Conservation (phyloP, 2,113 vertebrate species). For the Bolborhynchus lineola region DNA sequence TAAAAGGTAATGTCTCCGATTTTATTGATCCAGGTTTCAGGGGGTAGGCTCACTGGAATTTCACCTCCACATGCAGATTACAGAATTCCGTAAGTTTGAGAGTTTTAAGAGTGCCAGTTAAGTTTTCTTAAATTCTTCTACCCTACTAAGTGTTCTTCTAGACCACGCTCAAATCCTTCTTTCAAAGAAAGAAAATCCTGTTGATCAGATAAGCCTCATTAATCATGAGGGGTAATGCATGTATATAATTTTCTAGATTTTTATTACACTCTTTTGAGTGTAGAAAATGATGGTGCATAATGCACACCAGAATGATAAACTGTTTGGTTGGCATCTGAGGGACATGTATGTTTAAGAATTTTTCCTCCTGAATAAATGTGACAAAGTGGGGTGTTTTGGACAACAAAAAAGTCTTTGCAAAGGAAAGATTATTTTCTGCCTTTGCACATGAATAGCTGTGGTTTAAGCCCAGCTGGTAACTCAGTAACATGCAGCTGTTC, state of each 20-base stretch:
- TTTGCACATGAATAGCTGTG: not conserved
- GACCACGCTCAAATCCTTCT: not conserved
- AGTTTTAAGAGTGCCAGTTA: not conserved
- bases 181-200: not conserved
- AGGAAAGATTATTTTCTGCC: not conserved
- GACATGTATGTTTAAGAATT: not conserved
- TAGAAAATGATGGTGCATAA: not conserved
- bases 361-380: not conserved
- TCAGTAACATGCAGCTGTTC: too few relatives aligned
- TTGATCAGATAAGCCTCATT: not conserved
- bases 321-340: not conserved
- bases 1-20: not conserved
- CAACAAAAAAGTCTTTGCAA: not conserved
- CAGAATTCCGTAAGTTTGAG: not conserved
- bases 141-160: not conserved
- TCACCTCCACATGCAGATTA: not conserved
- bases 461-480: too few relatives aligned
- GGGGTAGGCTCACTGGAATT: not conserved
- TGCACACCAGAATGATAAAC: not conserved
- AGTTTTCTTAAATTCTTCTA: not conserved
- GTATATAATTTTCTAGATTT: not conserved
- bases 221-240: not conserved
- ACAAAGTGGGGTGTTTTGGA: not conserved
- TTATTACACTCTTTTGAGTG: not conserved
- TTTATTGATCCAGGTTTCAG: not conserved